Percentiles rank a stretch among this genome's conserved stretches.
Conservation (phyloP, 2,113 vertebrate species). For the Suricata suricatta region DNA sequence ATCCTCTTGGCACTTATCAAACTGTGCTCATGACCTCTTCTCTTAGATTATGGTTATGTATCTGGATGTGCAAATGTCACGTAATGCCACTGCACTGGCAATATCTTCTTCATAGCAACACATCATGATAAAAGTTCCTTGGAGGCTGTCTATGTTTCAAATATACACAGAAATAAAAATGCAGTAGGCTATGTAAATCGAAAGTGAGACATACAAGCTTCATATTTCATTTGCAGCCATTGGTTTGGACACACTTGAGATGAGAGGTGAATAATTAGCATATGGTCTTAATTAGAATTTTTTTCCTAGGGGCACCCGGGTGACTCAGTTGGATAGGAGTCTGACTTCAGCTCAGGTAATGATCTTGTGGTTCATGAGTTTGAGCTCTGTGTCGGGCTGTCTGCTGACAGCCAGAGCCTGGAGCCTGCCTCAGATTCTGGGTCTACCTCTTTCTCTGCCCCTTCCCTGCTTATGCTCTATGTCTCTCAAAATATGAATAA, state of each 20-base stretch:
- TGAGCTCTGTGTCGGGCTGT: too few species aligned
- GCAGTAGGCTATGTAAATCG: neutral
- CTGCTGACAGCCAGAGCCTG: too few species aligned
- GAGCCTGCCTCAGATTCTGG: too few species aligned
- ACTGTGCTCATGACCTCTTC: slow-evolving; percentile 24
- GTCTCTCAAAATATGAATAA: too few species aligned
- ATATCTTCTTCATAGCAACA: neutral
- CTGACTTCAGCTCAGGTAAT: too few species aligned
- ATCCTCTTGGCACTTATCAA: slow-evolving; percentile 24
- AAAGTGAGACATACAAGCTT: neutral
- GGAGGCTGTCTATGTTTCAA: slow-evolving; percentile 9
- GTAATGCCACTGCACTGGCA: neutral
- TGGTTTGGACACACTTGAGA: neutral
- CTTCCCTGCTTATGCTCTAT: too few species aligned
- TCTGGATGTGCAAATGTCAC: slow-evolving; percentile 71
- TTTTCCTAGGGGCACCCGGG: neutral
- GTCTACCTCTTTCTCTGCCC: too few species aligned
- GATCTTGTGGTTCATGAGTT: too few species aligned
- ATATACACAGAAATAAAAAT: neutral
- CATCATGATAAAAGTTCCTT: slow-evolving; percentile 30
- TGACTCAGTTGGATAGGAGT: too few species aligned
- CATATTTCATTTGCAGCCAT: neutral
- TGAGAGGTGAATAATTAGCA: neutral
- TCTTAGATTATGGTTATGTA: neutral
- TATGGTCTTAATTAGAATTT: slow-evolving; percentile 17